Evolutionary conservation across 2,797 vertebrate species (phyloP), one percentile per base, ranked within the genome.

Genomic region (Acropternis orthonyx): DNA sequence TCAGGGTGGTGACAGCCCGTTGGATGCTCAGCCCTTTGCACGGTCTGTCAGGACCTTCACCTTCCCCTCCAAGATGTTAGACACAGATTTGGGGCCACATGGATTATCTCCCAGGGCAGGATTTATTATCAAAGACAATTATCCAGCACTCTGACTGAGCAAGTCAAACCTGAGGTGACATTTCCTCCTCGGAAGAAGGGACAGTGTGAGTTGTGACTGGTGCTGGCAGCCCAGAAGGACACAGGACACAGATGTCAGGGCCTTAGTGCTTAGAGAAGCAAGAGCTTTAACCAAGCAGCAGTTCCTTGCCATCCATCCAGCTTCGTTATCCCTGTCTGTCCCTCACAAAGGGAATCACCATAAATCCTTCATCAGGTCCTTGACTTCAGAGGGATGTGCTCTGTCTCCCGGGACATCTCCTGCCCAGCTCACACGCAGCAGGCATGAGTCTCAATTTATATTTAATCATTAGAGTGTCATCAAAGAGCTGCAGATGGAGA

Each of bases 311-410:
- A 43, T 73, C 69, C 23, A 34, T 73, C 69, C 71, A 43, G 2
- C 36, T 56, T 89, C 0, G 0, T 85, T 90, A 72, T 59, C 69
- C 7, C 1, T 32, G 32, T 36, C 63, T 62, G 48, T 77, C 51
- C n/a, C 23, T 66, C 13, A 1, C 6, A 49, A 63, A 73, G 44
- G 76, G 56, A 67, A 26, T 61, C 28, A 4, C 34, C 12, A 22
- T 81, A 95, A 94, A 93, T 92, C 83, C 76, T 81, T 95, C 88
- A 82, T 63, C 63, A 49, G 82, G 90, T 48, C 71, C 67, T 63
- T 91, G 59, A 4, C 63, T 68, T 74, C n/a, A 52, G 59, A 93
- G 65, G 15, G 96, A 84, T 81, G 88, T 88, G 74, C 63, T 86
- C 58, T 1, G 0, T 54, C 67, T 76, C 73, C 48, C 59, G 8